These are phyloP conservation scores for Fregetta grallaria DNA, from an alignment of 2,113 vertebrate species.

Conservation along the genomic window DNA sequence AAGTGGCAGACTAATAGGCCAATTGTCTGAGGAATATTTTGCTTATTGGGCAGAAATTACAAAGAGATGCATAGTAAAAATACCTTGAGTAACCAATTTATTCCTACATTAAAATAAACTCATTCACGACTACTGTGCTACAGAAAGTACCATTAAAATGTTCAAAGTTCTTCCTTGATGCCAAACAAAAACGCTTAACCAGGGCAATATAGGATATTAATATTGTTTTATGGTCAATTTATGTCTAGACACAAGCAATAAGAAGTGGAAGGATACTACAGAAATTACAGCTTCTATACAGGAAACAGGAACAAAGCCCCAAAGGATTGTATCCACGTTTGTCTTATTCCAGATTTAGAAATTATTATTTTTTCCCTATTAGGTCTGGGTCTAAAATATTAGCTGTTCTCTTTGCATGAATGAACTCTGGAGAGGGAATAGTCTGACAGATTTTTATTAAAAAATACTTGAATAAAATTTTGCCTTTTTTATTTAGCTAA, in stretches of 20 bases:
- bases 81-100: constrained; percentile 25
- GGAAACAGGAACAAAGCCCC: constrained; percentile 38
- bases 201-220: constrained; percentile 46
- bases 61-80: constrained; percentile 41
- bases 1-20: constrained; percentile 26
- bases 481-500: background rate
- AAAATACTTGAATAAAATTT: background rate
- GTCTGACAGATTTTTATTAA: constrained; percentile 1
- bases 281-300: constrained; percentile 22
- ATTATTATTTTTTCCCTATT: constrained; percentile 5
- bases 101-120: constrained; percentile 39
- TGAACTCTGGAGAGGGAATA: background rate
- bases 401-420: constrained; percentile 16
- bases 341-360: constrained; percentile 39
- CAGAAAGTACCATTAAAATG: constrained; percentile 49
- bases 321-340: background rate
- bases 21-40: constrained; percentile 48
- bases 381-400: constrained; percentile 13
- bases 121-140: constrained; percentile 31
- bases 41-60: constrained; percentile 53
- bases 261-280: constrained; percentile 14
- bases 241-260: constrained; percentile 34
- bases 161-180: constrained; percentile 39
- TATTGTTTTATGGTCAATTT: constrained; percentile 44
- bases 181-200: constrained; percentile 48